Evolutionary conservation across 2,797 vertebrate species (phyloP), one percentile per base, ranked within the genome.

Genomic region (Champsocephalus esox): DNA sequence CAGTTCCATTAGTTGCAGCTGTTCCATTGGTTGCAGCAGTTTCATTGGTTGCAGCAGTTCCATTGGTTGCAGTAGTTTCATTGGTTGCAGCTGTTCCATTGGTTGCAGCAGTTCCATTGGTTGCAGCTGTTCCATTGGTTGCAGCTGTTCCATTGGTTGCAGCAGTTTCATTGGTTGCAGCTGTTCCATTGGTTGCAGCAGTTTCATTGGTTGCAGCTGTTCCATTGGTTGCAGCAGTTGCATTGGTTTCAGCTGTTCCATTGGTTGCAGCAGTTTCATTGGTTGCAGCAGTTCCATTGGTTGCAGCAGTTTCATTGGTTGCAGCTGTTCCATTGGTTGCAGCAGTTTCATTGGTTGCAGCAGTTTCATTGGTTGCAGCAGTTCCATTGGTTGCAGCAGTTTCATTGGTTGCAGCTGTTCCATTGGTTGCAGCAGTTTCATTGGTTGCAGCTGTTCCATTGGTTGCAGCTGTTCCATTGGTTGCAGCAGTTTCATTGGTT

Each of bases 241-340:
- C 24, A 28, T 28, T 28, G 24, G 46, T 9, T 16, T 24, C 24
- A 21, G 21, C 21, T 2, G 24, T 24, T 24, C 24, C 24, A 24
- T 24, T 24, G 24, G 24, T 24, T 24, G 0, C 4, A 0, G 52
- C n/a, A 2, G 34, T 34, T 34, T 1, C 34, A 34, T 45, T 28
- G 12, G 21, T 0, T 8, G 12, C 0, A 0, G 1, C 3, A 9
- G 34, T 34, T 34, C 5, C 34, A 34, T 45, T 28, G 12, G 21
- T 0, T 8, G 12, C 0, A 0, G 2, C 3, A 9, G 28, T 2
- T 3, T 1, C 32, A 34, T 7, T 34, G 32, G 46, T 9, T 16
- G 51, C 3, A 0, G 52, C 21, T 1, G 2, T 0, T 1, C 12
- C 34, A 34, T 34, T 34, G 5, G 34, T 34, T 34, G 5, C 5